These are phyloP conservation scores for Sisor rabdophorus DNA, from an alignment of 2,113 vertebrate genomes.

Conservation along the genomic window DNA sequence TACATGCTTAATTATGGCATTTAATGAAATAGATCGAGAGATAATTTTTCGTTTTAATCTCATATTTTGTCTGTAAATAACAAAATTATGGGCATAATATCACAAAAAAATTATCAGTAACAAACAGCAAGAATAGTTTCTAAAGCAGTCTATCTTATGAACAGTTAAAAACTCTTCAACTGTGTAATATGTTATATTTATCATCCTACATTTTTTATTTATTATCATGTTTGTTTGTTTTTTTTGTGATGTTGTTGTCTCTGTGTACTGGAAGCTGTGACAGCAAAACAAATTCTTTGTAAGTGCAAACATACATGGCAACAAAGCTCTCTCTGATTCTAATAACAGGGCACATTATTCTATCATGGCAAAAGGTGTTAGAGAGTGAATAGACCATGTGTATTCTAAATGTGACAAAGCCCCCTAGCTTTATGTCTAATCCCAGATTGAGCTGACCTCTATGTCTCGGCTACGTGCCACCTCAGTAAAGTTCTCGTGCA, in stretches of 20 bases:
- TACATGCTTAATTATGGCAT: not conserved
- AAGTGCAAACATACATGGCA: no score
- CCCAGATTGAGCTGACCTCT: constrained; percentile 73
- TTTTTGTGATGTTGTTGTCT: no score
- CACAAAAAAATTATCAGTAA: not conserved
- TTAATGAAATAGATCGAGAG: not conserved
- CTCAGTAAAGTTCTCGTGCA: constrained; percentile 93
- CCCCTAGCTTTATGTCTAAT: not conserved
- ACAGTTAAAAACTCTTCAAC: no score
- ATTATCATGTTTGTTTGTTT: no score
- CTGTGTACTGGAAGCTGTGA: no score
- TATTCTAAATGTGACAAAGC: constrained; percentile 10
- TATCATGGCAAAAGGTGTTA: not conserved
- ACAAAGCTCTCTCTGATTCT: no score
- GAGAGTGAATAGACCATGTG: constrained; percentile 1
- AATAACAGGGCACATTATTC: not conserved
- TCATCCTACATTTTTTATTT: no score
- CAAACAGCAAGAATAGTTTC: no score
- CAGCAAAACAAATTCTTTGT: no score
- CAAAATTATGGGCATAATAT: not conserved
- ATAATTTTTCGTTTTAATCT: not conserved
- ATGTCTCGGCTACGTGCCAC: constrained; percentile 96
- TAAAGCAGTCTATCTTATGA: no score
- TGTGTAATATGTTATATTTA: no score
- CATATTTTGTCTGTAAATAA: not conserved